Percentiles rank a stretch among this genome's conserved stretches.
phyloP scores from a whole-genome alignment of 2,888 invertebrate genomes.

The Athalia rosae region DNA sequence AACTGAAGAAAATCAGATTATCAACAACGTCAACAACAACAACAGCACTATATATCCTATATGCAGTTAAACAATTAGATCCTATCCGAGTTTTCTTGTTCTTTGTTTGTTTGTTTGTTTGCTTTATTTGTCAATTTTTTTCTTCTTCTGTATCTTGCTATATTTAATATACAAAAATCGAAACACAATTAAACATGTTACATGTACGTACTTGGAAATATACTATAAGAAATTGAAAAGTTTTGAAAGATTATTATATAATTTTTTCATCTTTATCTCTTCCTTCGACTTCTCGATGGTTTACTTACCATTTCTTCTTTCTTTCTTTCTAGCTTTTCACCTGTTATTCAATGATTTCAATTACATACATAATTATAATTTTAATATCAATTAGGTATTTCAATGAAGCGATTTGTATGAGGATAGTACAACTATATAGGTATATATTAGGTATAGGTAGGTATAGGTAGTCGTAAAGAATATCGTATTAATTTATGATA shows the following conservation, averaged over 20 bases:
- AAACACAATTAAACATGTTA: too few relatives aligned
- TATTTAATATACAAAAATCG: too few relatives aligned
- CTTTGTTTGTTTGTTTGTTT: not conserved
- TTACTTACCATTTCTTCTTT: too few relatives aligned
- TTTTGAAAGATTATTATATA: not conserved
- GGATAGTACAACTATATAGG: not conserved
- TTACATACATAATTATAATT: too few relatives aligned
- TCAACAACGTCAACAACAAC: conserved; percentile 50
- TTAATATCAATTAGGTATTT: not conserved
- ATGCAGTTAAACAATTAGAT: conserved; percentile 67
- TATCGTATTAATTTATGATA: too few relatives aligned
- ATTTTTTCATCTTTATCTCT: too few relatives aligned
- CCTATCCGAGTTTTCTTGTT: conserved; percentile 18
- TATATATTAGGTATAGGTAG: not conserved
- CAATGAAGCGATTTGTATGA: conserved; percentile 16
- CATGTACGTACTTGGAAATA: not conserved
- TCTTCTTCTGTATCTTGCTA: not conserved
- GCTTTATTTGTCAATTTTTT: not conserved
- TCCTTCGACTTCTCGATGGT: too few relatives aligned
- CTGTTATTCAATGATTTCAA: too few relatives aligned
- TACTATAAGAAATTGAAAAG: not conserved
- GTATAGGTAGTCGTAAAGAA: not conserved
- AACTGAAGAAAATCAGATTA: conserved; percentile 29
- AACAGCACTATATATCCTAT: conserved; percentile 60
- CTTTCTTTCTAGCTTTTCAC: too few relatives aligned